A percentile compares a stretch with the other conserved stretches of the same genome.
These are phyloP conservation scores for Linurgus olivaceus DNA, from an alignment of 2,797 vertebrate species.

Conservation along the genomic window DNA sequence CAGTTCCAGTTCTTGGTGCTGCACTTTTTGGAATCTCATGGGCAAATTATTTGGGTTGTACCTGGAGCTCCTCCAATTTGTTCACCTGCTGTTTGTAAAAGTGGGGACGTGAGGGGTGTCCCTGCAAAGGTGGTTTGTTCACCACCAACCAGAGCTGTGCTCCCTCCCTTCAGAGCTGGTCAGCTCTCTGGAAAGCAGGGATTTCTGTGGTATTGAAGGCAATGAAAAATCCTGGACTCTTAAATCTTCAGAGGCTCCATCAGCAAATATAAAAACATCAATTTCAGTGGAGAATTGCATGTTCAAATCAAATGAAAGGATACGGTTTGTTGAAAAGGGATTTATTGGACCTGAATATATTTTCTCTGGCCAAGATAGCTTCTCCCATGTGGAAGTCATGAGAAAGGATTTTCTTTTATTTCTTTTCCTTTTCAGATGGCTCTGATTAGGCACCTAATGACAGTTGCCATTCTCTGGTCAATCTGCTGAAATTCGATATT, in stretches of 20 bases:
- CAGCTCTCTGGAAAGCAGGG: neutral
- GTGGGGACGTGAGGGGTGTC: neutral
- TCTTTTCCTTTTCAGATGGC: constrained; percentile 49
- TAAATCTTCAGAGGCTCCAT: neutral
- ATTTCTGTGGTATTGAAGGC: neutral
- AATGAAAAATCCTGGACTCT: neutral
- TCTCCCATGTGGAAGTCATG: neutral
- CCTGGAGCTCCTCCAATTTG: accelerated
- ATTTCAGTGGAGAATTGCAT: neutral
- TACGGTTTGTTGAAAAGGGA: neutral
- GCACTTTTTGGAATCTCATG: neutral
- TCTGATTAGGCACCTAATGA: constrained; percentile 69
- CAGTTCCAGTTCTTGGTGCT: neutral
- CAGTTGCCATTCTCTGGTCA: constrained; percentile 68
- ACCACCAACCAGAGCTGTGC: neutral
- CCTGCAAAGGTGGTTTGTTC: neutral
- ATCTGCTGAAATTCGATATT: constrained; percentile 70
- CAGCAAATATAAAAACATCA: neutral
- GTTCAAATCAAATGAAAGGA: neutral
- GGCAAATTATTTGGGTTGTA: neutral
- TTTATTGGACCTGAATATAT: neutral
- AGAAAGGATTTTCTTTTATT: constrained; percentile 38
- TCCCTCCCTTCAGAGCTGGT: neutral
- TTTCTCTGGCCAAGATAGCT: neutral
- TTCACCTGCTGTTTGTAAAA: neutral